These are phyloP conservation scores for Ophioninae sp. DNA, from an alignment of 2,888 invertebrate species.

Conservation along the genomic window DNA sequence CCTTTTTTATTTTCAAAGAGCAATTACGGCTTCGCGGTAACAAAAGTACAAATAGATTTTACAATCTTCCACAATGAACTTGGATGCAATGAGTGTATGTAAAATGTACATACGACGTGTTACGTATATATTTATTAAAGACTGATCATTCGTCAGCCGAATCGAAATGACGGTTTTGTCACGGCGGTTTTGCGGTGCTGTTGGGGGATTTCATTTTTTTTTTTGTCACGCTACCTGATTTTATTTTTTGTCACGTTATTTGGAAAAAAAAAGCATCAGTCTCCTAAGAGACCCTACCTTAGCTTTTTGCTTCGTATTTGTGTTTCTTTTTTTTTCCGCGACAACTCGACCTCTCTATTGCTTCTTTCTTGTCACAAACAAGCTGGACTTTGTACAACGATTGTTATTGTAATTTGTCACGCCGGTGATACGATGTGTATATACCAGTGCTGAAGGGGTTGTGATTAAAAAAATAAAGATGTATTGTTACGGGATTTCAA, in stretches of 20 bases:
- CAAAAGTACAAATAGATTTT: slow-evolving; percentile 56
- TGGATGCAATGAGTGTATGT: slow-evolving; percentile 39
- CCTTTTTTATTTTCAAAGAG: slow-evolving; percentile 18
- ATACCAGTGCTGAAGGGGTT: not conserved
- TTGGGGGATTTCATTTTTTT: slow-evolving; percentile 6
- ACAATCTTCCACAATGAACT: slow-evolving; percentile 42
- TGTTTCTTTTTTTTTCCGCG: slow-evolving; percentile 3
- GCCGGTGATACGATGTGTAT: not conserved
- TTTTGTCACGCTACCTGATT: slow-evolving; percentile 43
- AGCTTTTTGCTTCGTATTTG: slow-evolving; percentile 28
- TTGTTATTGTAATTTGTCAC: not conserved
- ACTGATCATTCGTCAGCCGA: slow-evolving; percentile 47
- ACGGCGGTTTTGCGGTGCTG: slow-evolving; percentile 40
- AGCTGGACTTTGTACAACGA: not conserved
- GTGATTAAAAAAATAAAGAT: not conserved
- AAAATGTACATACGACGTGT: slow-evolving; percentile 26
- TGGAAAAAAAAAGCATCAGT: slow-evolving; percentile 4
- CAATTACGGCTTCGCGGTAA: slow-evolving; percentile 34
- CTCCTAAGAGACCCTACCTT: not conserved
- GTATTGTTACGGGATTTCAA: not conserved
- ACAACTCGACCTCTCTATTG: not conserved
- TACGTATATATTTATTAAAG: slow-evolving; percentile 45
- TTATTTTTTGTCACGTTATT: not conserved
- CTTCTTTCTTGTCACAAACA: not conserved
- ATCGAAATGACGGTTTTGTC: not conserved